phyloP scores from a whole-genome alignment of 2,113 vertebrate genomes.

The Aramus guarauna region DNA sequence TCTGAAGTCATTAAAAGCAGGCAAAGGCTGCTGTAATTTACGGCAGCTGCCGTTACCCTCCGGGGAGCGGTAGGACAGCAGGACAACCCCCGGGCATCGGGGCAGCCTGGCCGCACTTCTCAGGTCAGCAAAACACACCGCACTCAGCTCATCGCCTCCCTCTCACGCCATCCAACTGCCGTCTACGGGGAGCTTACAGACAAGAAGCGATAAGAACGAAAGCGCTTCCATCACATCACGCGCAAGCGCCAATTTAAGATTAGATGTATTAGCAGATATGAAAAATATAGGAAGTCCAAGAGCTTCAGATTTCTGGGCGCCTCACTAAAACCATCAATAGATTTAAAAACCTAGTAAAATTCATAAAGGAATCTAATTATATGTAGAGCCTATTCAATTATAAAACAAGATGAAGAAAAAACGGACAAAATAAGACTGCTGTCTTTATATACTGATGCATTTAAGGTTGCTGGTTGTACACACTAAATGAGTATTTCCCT shows the following conservation, averaged over 20 bases:
- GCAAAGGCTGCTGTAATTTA: background rate
- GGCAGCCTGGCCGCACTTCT: background rate
- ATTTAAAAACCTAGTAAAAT: background rate
- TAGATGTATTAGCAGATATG: background rate
- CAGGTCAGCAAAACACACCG: background rate
- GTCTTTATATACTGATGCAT: background rate
- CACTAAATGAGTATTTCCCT: constrained; percentile 1
- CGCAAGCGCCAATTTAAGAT: background rate
- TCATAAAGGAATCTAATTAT: background rate
- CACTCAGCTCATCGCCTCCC: background rate
- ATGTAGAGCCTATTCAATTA: background rate
- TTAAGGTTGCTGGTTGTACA: background rate
- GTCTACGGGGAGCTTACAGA: rapidly evolving
- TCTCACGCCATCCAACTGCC: rapidly evolving
- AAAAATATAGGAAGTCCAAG: background rate
- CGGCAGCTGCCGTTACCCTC: background rate
- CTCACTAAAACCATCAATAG: background rate
- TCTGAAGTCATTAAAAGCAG: background rate
- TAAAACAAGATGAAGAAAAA: background rate
- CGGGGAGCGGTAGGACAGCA: background rate
- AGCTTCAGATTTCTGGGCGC: background rate
- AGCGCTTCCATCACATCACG: background rate
- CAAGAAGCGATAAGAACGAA: background rate
- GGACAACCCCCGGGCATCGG: rapidly evolving
- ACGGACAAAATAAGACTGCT: background rate